Evolutionary conservation across 2,113 vertebrate species (phyloP).

Genomic region (Crocuta crocuta): DNA sequence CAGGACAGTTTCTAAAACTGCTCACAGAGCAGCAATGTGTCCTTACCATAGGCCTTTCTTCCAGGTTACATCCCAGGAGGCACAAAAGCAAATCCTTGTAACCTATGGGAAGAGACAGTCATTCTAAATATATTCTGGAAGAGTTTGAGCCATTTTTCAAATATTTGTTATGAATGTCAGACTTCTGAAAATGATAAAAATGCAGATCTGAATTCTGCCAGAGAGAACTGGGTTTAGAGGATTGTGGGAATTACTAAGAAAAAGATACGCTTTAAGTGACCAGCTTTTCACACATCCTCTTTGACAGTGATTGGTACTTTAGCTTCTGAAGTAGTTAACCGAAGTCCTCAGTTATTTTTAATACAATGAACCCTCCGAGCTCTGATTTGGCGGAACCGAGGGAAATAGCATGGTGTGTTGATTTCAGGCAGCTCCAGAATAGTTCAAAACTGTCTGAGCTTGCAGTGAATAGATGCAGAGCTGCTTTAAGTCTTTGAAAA

Average conservation of each 20-base stretch:
- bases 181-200: conserved; percentile 17
- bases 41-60: background rate
- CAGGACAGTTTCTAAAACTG: background rate
- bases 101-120: background rate
- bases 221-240: background rate
- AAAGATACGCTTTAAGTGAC: background rate
- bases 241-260: background rate
- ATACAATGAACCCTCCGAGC: background rate
- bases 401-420: background rate
- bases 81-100: background rate
- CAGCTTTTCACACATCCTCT: background rate
- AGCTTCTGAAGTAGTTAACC: background rate
- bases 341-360: conserved; percentile 44
- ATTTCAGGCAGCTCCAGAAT: background rate
- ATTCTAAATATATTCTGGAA: conserved; percentile 28
- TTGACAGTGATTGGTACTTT: background rate
- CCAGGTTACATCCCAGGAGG: background rate
- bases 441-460: background rate
- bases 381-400: background rate
- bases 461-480: background rate
- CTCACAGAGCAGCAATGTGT: background rate
- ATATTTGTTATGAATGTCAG: background rate
- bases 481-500: background rate
- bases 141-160: background rate
- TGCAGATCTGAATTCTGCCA: background rate